phyloP scores from a whole-genome alignment of 1,140 invertebrate species.

The Caenorhabditis latens region DNA sequence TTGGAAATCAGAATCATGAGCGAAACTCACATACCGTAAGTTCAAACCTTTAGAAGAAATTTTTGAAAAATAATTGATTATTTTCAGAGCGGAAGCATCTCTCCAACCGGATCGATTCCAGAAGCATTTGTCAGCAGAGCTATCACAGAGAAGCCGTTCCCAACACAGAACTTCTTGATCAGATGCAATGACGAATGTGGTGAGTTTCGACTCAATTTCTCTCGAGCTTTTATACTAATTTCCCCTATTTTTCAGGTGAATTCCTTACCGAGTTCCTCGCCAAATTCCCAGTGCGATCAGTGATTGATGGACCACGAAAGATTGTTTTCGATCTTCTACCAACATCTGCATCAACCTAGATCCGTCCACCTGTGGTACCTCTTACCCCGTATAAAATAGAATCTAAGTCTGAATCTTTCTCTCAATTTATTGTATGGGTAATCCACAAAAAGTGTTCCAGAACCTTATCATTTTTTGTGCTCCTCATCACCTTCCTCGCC shows the following conservation, averaged over 20 bases:
- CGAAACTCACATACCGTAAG: conserved; percentile 61
- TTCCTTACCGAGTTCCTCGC: conserved; percentile 52
- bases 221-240: background rate
- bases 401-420: conserved; percentile 17
- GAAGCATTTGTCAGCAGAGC: background rate
- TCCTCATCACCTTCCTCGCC: background rate
- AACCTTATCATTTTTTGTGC: background rate
- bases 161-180: conserved; percentile 50
- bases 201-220: background rate
- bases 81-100: conserved; percentile 59
- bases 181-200: conserved; percentile 21
- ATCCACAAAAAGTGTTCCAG: background rate
- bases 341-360: background rate
- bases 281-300: conserved; percentile 44
- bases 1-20: conserved; percentile 57
- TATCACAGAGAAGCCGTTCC: conserved; percentile 6
- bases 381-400: background rate
- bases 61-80: background rate
- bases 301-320: conserved; percentile 29
- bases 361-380: background rate
- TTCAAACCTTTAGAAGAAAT: background rate
- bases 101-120: conserved; percentile 52
- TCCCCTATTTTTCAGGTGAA: conserved; percentile 36
- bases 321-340: conserved; percentile 51
- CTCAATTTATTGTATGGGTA: conserved; percentile 43